Evolutionary conservation across 2,797 vertebrate species (phyloP), one percentile per base, ranked within the genome.

Genomic region (Amblyraja radiata): DNA sequence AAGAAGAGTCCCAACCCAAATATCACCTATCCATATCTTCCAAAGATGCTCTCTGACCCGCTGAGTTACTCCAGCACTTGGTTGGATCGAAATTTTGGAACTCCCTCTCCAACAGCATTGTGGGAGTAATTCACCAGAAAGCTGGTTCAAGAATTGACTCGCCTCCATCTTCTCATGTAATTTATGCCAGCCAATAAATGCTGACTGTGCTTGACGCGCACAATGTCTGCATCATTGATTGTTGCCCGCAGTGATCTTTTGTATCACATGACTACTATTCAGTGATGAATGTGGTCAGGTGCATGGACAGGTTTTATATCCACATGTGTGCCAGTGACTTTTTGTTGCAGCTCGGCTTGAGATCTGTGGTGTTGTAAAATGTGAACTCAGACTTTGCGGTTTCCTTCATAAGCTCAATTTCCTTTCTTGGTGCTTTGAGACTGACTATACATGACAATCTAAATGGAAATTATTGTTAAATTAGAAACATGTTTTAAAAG

Each of bases 341-440:
- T 61, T 86, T 0, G 8, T 84, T 86, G 83, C 78, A 79, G 78
- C 68, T 6, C 8, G 88, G 68, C 39, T 8, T 25, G 21, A 91
- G 88, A 91, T 46, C 36, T 16, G 90, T 58, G 90, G 25, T 74
- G 36, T 21, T 76, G 25, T 58, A 92, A 0, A 91, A 74, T 74
- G 11, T 54, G 58, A n/a, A 68, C 21, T 76, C 39, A 92, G 90
- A 28, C 71, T 74, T 76, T 92, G 90, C n/a, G 90, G 90, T 92
- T 92, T 92, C 90, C 39, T 76, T 25, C 5, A 14, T 92, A 25
- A 58, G 16, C 32, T 76, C 68, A 73, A 90, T 76, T 92, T 92
- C 54, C 25, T 92, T 92, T 68, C 6, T 68, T 76, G 23, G 8
- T 28, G 25, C 25, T 6, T 23, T 7, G 18, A 63, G 28, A 61